A percentile compares a stretch with the other conserved stretches of the same genome.
Conservation (phyloP, 2,113 vertebrate genomes). For the Copsychus sechellarum region DNA sequence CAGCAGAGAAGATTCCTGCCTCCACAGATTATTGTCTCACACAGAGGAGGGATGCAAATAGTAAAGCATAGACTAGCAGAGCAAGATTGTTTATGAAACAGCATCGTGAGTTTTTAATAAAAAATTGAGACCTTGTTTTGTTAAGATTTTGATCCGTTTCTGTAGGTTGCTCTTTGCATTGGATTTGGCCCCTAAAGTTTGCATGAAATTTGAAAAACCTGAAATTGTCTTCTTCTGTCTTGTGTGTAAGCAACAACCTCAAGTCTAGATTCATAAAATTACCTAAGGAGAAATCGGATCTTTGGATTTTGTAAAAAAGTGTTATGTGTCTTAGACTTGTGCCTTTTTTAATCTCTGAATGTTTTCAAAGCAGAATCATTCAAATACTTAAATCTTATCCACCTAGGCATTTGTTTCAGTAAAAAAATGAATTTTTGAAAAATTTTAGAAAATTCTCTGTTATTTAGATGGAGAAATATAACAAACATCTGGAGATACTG, state of each 20-base stretch:
- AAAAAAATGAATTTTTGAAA: neutral
- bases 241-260: neutral
- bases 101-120: neutral
- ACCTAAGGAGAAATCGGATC: neutral
- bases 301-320: neutral
- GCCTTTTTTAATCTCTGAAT: neutral
- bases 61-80: neutral
- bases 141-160: neutral
- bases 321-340: neutral
- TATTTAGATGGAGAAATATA: conserved; percentile 89
- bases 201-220: neutral
- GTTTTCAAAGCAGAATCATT: neutral
- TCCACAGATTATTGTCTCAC: neutral
- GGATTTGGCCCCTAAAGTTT: neutral
- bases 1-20: neutral
- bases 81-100: neutral
- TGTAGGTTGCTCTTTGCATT: neutral
- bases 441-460: neutral
- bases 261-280: neutral
- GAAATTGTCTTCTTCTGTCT: neutral
- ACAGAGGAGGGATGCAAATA: neutral
- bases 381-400: neutral
- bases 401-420: neutral
- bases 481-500: conserved; percentile 86
- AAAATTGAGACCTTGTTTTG: neutral